These are phyloP conservation scores for Dryocosmus kuriphilus DNA, from an alignment of 2,888 invertebrate genomes.

Conservation along the genomic window DNA sequence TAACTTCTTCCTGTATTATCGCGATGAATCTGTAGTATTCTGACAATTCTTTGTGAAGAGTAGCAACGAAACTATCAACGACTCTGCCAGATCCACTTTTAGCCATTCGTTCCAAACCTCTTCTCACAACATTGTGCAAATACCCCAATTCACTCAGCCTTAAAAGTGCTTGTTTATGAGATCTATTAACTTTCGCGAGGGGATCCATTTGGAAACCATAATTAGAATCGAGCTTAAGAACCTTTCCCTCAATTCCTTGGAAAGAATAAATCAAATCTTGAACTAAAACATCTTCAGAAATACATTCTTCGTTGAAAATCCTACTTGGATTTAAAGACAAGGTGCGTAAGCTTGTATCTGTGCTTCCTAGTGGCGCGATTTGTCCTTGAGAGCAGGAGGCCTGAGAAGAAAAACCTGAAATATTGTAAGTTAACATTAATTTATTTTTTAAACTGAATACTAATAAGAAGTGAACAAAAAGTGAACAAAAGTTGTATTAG, in stretches of 20 bases:
- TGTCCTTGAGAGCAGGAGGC: slow-evolving; percentile 63
- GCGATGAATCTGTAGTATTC: slow-evolving; percentile 94
- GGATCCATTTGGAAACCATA: slow-evolving; percentile 83
- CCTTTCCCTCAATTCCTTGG: slow-evolving; percentile 92
- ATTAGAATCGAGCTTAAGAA: slow-evolving; percentile 83
- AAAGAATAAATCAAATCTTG: slow-evolving; percentile 91
- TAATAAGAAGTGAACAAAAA: background rate
- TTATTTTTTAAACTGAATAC: too few species aligned
- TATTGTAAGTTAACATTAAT: background rate
- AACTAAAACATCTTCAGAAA: slow-evolving; percentile 80
- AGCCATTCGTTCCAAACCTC: slow-evolving; percentile 84
- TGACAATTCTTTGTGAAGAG: slow-evolving; percentile 90
- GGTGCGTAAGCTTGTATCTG: slow-evolving; percentile 61
- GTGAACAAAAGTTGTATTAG: background rate
- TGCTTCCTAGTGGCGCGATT: slow-evolving; percentile 64
- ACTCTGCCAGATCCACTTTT: slow-evolving; percentile 86
- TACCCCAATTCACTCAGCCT: slow-evolving; percentile 92
- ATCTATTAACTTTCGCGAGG: slow-evolving; percentile 78
- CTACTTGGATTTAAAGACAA: slow-evolving; percentile 58
- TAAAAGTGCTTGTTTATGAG: slow-evolving; percentile 83
- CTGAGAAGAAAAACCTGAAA: slow-evolving; percentile 66
- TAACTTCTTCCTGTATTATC: slow-evolving; percentile 90
- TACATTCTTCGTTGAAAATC: slow-evolving; percentile 71
- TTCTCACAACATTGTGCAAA: slow-evolving; percentile 89
- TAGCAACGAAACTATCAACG: slow-evolving; percentile 91